Base-by-base conservation (phyloP, 2,888 invertebrate species). In the Stenichneumon culpator region DNA sequence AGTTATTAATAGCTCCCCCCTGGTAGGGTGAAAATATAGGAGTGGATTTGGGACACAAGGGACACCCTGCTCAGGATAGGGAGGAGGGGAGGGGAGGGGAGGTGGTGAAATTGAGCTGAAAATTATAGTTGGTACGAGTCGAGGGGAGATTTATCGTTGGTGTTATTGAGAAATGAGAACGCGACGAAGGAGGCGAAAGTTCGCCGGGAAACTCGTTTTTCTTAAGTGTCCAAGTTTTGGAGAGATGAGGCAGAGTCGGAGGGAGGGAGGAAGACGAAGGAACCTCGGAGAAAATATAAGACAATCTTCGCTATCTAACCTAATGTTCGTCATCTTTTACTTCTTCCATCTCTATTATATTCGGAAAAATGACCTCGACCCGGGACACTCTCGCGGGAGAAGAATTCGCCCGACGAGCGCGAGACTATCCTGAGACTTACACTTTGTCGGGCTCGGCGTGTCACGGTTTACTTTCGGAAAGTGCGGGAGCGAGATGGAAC, bases 81-180 rank as follows among this genome's bases (percentile, higher is more conserved):
- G 57, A 3, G n/a, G 9, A 22, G 52, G 9, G 16, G 14, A 44
- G 54, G 68, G 47, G 52, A 4, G 19, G 36, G 14, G 39, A 39
- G 68, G 47, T n/a, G 65, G 84, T 82, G 74, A 74, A 74, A 82
- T 78, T 69, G 84, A 82, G 82, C 74, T 82, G 68, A 75, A 84
- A 82, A 84, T 84, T 82, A 81, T 74, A 81, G 79, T 79, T 75
- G 25, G 74, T 69, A 65, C 28, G 7, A 47, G 60, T 16, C 44
- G 72, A 52, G 25, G 22, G 63, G 39, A 79, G 84, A 84, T 84
- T 84, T 84, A 84, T 84, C 74, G 57, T 73, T 54, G 65, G 69
- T 74, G 74, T 84, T 84, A 84, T 84, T 84, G 81, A 84, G 79
- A 84, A 84, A 84, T 74, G 79, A 79, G 78, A 78, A 44, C 68